Base-by-base conservation (phyloP, 1,140 invertebrate species). In the Drosophila truncata region DNA sequence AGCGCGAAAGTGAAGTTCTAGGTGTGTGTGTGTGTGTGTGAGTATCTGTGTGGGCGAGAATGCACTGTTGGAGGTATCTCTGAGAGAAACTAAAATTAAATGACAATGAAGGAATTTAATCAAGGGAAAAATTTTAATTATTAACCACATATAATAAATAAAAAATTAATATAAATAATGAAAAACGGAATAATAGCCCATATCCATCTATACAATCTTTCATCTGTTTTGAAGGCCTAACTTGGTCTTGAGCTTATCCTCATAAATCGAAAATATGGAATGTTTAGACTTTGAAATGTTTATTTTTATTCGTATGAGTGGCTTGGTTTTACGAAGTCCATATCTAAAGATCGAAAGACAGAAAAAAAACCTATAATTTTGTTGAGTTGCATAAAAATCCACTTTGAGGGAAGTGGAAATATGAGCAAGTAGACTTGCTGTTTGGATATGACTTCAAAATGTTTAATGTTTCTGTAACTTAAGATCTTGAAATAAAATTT, bases 1-100 rank as follows among this genome's bases (percentile, higher is more conserved):
- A 50, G 46, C 78, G 84, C 76, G 72, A 83, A 87, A 82, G 70
- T 87, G 76, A 69, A 83, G 76, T 66, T 54, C 14, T 52, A 49
- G n/a, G 50, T 23, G 27, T 29, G 27, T 50, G 47, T 13, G 47
- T 18, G 46, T 27, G 25, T 11, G 25, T n/a, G 3, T 4, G 8
- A 41, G 18, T 29, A 37, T 16, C 14, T 35, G 20, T 39, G 29
- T 58, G 37, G 44, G 46, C 61, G 42, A 5, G 2, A 35, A 14
- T 11, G 55, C 20, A 2, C 33, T 33, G 16, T 29, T 11, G 18
- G 31, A 35, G 8, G 27, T 27, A 4, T 29, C 49, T 54, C 25
- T 35, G n/a, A 18, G 13, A 23, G 11, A 16, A 42, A 25, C 52
- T 41, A 16, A 33, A 33, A 31, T 5, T 11, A n/a, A 18, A 33